These are phyloP conservation scores for Drosophila subobscura DNA, from an alignment of 1,140 invertebrate genomes.

Conservation along the genomic window DNA sequence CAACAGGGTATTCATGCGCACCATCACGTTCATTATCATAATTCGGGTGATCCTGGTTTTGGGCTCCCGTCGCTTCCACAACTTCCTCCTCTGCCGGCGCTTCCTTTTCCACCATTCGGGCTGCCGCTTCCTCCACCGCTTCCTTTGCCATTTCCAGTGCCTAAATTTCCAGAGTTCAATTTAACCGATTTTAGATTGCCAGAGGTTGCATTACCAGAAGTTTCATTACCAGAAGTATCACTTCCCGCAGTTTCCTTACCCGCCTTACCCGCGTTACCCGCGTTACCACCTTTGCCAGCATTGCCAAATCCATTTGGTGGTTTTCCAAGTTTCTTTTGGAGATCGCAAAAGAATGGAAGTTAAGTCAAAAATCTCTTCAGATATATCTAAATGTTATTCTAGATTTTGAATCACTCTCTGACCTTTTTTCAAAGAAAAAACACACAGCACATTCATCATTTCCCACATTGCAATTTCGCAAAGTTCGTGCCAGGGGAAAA, in stretches of 20 bases:
- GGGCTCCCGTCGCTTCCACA: not conserved
- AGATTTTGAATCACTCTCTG: conserved; percentile 21
- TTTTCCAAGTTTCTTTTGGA: not conserved
- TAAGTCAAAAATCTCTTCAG: not conserved
- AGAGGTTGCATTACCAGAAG: too few species aligned
- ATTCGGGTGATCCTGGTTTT: not conserved
- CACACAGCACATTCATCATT: conserved; percentile 27
- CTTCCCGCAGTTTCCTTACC: not conserved
- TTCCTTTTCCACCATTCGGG: not conserved
- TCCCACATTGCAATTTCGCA: conserved; percentile 38
- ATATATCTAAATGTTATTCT: conserved; percentile 7
- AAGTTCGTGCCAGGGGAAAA: conserved; percentile 34
- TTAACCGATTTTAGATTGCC: too few species aligned
- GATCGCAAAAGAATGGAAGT: not conserved
- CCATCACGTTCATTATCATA: conserved; percentile 6
- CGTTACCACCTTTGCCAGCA: not conserved
- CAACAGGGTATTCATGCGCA: not conserved
- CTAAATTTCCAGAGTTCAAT: not conserved
- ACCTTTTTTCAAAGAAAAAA: conserved; percentile 33
- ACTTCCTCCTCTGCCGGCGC: not conserved
- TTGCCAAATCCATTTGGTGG: not conserved
- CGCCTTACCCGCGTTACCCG: not conserved
- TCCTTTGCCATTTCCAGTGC: not conserved
- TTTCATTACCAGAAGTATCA: not conserved
- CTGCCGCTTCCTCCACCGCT: not conserved